Evolutionary conservation across 2,888 invertebrate genomes (phyloP), one percentile per base, ranked within the genome.

Genomic region (Homarus gammarus): DNA sequence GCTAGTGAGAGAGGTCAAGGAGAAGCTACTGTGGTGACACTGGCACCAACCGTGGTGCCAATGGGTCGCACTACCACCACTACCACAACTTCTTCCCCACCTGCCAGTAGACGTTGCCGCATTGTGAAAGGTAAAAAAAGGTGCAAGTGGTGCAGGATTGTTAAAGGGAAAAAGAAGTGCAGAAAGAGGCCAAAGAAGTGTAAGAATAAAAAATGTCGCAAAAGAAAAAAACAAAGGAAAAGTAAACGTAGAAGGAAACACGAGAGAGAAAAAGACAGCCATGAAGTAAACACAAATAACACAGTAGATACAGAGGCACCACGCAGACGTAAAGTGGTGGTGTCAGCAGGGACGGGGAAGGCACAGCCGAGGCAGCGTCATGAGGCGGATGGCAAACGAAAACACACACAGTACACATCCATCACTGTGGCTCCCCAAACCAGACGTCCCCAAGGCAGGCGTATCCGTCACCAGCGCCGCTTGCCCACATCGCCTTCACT

Each of bases 141-240:
- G 40, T 75, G 88, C 27, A 5, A 64, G 31, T 38, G 64, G 68
- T 87, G 87, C 49, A 87, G 73, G 44, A 82, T 64, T 61, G 87
- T 87, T 27, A 87, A 87, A 78, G 77, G 88, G 31, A 44, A 44
- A 36, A 83, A 83, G 78, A 90, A 82, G 77, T 87, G 84, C 72
- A 78, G 61, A 51, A 84, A 78, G 36, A 70, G 56, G 49, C 77
- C 22, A 70, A 89, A 89, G 51, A 51, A 75, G 27, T 89, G 88
- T 72, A 89, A 84, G 78, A 77, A 70, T 70, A 89, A 84, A 84
- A 89, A 78, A 38, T 89, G 88, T 49, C 78, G 86, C 8, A 49
- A 86, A n/a, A 84, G 72, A 68, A 88, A 77, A 78, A 83, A 44
- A 68, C 83, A 49, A 70, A 81, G 64, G 38, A 70, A 75, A 61